Evolutionary conservation across 2,113 vertebrate genomes (phyloP), one percentile per base, ranked within the genome.

Genomic region (Rhinichthys klamathensis): DNA sequence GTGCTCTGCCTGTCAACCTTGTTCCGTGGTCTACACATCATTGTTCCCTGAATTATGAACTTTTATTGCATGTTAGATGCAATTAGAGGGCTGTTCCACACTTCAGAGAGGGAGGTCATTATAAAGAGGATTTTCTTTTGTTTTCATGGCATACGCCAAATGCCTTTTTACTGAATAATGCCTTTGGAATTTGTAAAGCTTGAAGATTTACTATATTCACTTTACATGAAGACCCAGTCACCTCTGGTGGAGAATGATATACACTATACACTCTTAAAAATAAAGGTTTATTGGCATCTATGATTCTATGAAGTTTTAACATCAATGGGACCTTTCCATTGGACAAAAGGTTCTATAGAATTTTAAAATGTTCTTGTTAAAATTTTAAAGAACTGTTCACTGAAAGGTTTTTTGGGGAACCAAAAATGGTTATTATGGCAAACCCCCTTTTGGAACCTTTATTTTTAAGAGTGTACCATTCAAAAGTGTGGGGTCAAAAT

Each of bases 41-140:
- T 80, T 69, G 80, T 54, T 82, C 80, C 80, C 63, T 23, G 25
- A 63, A 30, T 49, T 18, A 30, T 67, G 25, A 10, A 30, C 8
- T 21, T 18, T 49, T 80, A 27, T 51, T 82, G 80, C 18, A 82
- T 54, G 0, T 2, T 23, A 67, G 27, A 69, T 80, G 58, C 58
- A 63, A 46, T 65, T 25, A 79, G 41, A 80, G 38, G n/a, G 78
- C n/a, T 65, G 56, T 44, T 65, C n/a, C 58, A 63, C 23, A 12
- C 38, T 46, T 76, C 27, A 56, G 32, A 23, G 1, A 11, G 27
- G 41, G 10, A 73, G 13, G 9, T 41, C 41, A 51, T 75, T 51
- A 46, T 25, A 46, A 46, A 46, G 41, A 30, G 38, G 7, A 30
- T 41, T 38, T 70, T 5, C 18, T 38, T 35, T 69, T 38, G 67